Evolutionary conservation across 2,888 invertebrate genomes (phyloP).

Genomic region (Philonicus albiceps): DNA sequence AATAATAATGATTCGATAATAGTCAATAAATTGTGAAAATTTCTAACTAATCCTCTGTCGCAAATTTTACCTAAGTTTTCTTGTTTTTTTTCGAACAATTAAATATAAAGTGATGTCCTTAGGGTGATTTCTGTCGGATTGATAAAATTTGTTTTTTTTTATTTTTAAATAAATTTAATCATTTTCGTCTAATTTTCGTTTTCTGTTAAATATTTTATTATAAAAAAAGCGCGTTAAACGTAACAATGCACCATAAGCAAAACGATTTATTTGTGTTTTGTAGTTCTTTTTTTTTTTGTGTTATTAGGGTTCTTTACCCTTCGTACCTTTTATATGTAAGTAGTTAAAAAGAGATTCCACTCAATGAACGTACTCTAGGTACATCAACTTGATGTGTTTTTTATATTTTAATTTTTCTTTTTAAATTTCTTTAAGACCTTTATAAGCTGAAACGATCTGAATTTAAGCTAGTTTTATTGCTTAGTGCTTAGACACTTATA

Average conservation of each 20-base stretch:
- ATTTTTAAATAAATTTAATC: neutral
- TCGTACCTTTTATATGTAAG: neutral
- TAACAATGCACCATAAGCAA: neutral
- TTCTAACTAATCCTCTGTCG: neutral
- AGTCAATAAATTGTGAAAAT: neutral
- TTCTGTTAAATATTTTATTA: neutral
- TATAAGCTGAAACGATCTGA: neutral
- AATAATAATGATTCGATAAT: neutral
- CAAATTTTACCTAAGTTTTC: neutral
- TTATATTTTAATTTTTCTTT: neutral
- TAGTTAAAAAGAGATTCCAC: neutral
- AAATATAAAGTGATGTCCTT: neutral
- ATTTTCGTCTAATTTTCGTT: neutral
- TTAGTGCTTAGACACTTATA: neutral
- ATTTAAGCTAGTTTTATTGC: neutral
- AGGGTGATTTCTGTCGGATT: neutral
- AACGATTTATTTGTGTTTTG: neutral
- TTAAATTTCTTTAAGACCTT: neutral
- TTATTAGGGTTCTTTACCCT: neutral
- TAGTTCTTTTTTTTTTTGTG: neutral
- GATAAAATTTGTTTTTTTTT: neutral
- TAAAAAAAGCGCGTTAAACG: neutral
- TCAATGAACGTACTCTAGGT: neutral
- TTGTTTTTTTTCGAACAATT: neutral
- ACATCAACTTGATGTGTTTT: neutral